These are phyloP conservation scores for Ashinkailepas kermadecensis DNA, from an alignment of 2,888 invertebrate genomes.

Conservation along the genomic window DNA sequence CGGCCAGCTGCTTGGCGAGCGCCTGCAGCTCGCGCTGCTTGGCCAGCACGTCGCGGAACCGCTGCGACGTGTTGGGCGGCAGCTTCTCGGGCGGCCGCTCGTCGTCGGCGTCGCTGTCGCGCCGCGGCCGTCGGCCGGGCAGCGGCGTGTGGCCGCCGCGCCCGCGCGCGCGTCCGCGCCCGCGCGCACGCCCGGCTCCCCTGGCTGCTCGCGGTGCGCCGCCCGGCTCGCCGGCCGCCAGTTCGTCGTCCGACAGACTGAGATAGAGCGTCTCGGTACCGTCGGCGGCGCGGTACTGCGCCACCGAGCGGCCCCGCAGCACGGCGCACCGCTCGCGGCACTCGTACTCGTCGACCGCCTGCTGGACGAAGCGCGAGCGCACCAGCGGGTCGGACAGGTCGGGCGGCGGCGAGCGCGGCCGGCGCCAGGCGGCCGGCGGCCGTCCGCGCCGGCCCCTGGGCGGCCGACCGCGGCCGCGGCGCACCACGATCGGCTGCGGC, in stretches of 20 bases:
- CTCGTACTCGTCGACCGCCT: constrained; percentile 4
- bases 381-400: neutral
- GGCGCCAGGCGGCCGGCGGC: neutral
- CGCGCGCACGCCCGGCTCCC: neutral
- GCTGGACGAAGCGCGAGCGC: neutral
- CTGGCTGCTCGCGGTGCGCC: neutral
- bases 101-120: neutral
- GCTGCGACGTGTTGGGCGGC: constrained; percentile 16
- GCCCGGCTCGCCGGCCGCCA: neutral
- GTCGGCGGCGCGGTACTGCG: neutral
- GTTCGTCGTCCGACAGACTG: neutral
- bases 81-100: neutral
- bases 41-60: constrained; percentile 2
- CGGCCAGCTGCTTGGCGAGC: neutral
- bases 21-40: constrained; percentile 2
- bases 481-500: neutral
- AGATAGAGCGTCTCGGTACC: constrained; percentile 1
- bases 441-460: neutral
- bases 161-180: neutral
- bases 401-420: neutral
- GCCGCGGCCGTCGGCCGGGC: neutral
- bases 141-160: neutral
- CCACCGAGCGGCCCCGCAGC: neutral
- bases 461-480: neutral
- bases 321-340: neutral